Evolutionary conservation across 1,140 invertebrate species (phyloP).

Genomic region (Temnothorax longispinosus): DNA sequence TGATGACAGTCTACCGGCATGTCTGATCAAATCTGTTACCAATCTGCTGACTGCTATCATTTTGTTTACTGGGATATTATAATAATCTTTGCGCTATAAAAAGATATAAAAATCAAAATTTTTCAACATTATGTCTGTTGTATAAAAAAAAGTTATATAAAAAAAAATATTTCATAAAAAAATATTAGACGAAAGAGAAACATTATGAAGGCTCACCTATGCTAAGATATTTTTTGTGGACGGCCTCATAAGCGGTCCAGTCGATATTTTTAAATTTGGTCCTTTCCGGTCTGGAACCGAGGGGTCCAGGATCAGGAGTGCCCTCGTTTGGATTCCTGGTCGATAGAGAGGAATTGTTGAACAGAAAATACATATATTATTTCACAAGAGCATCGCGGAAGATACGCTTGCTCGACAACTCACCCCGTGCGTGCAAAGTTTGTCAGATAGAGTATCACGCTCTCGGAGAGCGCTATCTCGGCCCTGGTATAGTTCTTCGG

Average conservation of each 20-base stretch:
- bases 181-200: neutral
- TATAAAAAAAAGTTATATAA: too few species aligned
- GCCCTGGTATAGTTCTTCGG: constrained; percentile 95
- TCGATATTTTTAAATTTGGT: constrained; percentile 93
- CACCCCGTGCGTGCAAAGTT: constrained; percentile 99
- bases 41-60: too few species aligned
- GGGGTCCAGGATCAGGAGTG: constrained; percentile 88
- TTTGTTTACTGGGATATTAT: too few species aligned
- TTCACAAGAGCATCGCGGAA: neutral
- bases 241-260: constrained; percentile 96
- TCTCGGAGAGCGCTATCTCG: constrained; percentile 95
- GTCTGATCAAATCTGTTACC: too few species aligned
- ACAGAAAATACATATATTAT: neutral
- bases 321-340: constrained; percentile 95
- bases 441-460: constrained; percentile 97
- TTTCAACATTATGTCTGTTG: neutral
- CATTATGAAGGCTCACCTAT: constrained; percentile 88
- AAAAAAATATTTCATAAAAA: neutral
- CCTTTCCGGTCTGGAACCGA: constrained; percentile 90
- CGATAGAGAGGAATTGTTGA: constrained; percentile 12
- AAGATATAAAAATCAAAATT: neutral
- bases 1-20: too few species aligned
- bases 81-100: neutral
- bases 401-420: constrained; percentile 80
- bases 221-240: constrained; percentile 97